Evolutionary conservation across 2,113 vertebrate genomes (phyloP), one percentile per base, ranked within the genome.

Genomic region (Antennarius striatus): DNA sequence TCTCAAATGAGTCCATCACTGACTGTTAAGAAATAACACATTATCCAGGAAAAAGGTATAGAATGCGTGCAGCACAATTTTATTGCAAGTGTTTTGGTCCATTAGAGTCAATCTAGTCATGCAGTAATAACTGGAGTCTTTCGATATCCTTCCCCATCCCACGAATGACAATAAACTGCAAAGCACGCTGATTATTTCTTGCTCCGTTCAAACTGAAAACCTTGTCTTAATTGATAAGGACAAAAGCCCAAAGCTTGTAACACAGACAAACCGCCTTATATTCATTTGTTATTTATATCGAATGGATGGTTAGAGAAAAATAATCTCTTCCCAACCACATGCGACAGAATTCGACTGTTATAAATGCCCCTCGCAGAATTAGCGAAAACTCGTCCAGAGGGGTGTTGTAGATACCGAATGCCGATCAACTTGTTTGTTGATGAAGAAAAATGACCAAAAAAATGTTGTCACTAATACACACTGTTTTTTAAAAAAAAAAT

Each of bases 361-460:
- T 73, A 82, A 88, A 86, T 84, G 79, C 71, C 68, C 58, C 78
- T 86, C 53, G 59, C 67, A 61, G 77, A 63, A 59, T 54, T 36
- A 71, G 28, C 3, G 12, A 42, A 76, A 79, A 51, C 36, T 2
- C 68, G 56, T 55, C 0, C 8, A 47, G 28, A 71, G 83, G 86
- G 86, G 80, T 71, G 71, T 68, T 58, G 47, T 30, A 36, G 9
- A 3, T 67, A 65, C 56, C 29, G 1, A 4, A 40, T 29, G 10
- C 8, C n/a, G 3, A 40, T 36, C 1, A 29, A 12, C 40, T 45
- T 6, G 28, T 36, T 2, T 11, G 3, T 51, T 10, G 22, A 9
- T 5, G 2, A 1, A 16, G 0, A 11, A 1, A 0, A 17, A 10
- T 1, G 2, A 52, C 13, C 56, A 3, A 12, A 0, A 17, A 8